These are phyloP conservation scores for Atrina japonica DNA, from an alignment of 2,888 invertebrate species.

Conservation along the genomic window DNA sequence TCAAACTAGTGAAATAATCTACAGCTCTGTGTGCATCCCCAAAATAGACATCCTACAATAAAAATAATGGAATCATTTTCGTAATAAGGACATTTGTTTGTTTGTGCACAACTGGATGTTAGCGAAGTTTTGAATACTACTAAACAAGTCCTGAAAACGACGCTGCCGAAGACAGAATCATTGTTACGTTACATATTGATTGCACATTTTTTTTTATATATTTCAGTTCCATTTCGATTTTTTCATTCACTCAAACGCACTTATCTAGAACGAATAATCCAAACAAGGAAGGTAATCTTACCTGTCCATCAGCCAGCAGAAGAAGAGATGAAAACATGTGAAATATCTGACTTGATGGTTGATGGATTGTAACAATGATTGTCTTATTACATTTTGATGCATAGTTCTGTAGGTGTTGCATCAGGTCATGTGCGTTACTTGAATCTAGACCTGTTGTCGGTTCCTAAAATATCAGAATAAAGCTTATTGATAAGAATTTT, in stretches of 20 bases:
- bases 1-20: conserved; percentile 87
- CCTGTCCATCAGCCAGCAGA: conserved; percentile 83
- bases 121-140: no score
- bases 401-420: conserved; percentile 88
- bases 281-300: conserved; percentile 48
- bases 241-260: no score
- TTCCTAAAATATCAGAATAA: conserved; percentile 85
- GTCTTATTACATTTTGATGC: conserved; percentile 89
- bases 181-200: no score
- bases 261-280: no score
- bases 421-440: conserved; percentile 88
- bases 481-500: no score
- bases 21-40: conserved; percentile 88
- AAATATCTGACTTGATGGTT: conserved; percentile 92
- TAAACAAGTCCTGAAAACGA: no score
- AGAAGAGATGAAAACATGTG: conserved; percentile 90
- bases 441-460: conserved; percentile 92
- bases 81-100: no score
- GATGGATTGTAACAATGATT: conserved; percentile 90
- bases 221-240: no score
- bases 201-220: no score
- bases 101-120: no score
- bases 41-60: conserved; percentile 85
- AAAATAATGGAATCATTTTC: no score
- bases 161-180: no score